phyloP scores from a whole-genome alignment of 2,797 vertebrate species.

The Bovichtus diacanthus region DNA sequence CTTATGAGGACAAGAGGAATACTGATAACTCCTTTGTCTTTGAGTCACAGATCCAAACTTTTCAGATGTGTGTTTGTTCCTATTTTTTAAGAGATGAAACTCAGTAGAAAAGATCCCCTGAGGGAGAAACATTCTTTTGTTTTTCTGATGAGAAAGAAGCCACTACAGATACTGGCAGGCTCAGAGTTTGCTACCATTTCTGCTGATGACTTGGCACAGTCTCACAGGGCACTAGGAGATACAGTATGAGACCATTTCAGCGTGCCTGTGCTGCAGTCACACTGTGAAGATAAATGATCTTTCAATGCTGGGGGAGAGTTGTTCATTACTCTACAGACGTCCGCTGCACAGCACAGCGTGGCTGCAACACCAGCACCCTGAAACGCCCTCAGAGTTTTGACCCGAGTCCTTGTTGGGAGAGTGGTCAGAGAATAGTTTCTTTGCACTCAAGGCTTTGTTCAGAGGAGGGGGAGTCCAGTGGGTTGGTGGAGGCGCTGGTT shows the following conservation, averaged over 20 bases:
- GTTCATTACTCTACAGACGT: slow-evolving; percentile 51
- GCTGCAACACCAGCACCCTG: slow-evolving; percentile 56
- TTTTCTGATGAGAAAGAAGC: slow-evolving; percentile 76
- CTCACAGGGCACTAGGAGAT: slow-evolving; percentile 75
- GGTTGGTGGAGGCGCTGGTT: slow-evolving; percentile 61
- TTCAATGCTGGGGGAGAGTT: slow-evolving; percentile 41
- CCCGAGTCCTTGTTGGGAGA: slow-evolving; percentile 46
- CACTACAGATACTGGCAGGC: slow-evolving; percentile 75
- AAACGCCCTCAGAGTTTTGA: slow-evolving; percentile 63
- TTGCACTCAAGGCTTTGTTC: slow-evolving; percentile 88
- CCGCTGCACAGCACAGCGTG: slow-evolving; percentile 43
- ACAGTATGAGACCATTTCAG: slow-evolving; percentile 60
- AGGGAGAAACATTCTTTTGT: slow-evolving; percentile 82
- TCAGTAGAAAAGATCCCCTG: slow-evolving; percentile 80
- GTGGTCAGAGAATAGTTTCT: slow-evolving; percentile 92
- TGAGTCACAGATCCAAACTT: slow-evolving; percentile 59
- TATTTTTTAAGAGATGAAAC: slow-evolving; percentile 68
- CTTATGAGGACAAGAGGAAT: slow-evolving; percentile 57
- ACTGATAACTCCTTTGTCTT: slow-evolving; percentile 57
- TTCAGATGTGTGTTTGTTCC: slow-evolving; percentile 58
- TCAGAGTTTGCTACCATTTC: slow-evolving; percentile 85
- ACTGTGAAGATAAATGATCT: slow-evolving; percentile 50
- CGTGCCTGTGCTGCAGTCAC: slow-evolving; percentile 60
- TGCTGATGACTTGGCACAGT: slow-evolving; percentile 83
- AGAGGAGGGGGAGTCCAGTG: slow-evolving; percentile 54